Evolutionary conservation across 2,888 invertebrate genomes (phyloP).

Genomic region (Salpingus planirostris): DNA sequence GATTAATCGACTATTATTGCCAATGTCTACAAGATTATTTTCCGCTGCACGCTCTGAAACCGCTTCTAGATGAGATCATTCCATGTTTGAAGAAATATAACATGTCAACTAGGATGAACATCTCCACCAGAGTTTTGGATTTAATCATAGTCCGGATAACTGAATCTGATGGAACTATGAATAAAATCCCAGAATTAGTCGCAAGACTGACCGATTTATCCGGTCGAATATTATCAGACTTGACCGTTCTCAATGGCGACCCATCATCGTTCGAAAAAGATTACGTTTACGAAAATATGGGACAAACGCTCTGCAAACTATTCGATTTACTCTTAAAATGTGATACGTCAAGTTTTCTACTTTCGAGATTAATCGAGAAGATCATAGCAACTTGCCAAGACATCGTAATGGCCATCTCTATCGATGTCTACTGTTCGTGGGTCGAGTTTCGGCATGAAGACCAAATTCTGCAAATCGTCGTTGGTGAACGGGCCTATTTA

Average conservation of each 20-base stretch:
- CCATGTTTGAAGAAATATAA: no score
- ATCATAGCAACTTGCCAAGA: slow-evolving; percentile 22
- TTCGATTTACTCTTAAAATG: slow-evolving; percentile 9
- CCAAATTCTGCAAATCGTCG: slow-evolving; percentile 28
- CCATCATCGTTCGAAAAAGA: background rate
- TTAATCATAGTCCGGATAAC: no score
- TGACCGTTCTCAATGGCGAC: slow-evolving; percentile 17
- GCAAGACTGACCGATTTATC: slow-evolving; percentile 32
- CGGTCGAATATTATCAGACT: slow-evolving; percentile 26
- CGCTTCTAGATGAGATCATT: no score
- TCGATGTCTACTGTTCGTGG: slow-evolving; percentile 25
- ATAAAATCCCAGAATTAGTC: slow-evolving; percentile 20
- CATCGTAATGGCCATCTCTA: slow-evolving; percentile 28
- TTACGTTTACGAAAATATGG: slow-evolving; percentile 1
- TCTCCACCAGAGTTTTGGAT: no score
- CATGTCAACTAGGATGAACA: no score
- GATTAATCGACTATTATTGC: no score
- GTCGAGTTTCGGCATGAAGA: slow-evolving; percentile 23
- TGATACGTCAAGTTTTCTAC: slow-evolving; percentile 15
- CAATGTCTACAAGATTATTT: no score
- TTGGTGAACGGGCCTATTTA: slow-evolving; percentile 30
- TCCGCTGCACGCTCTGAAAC: no score
- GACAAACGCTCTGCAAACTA: background rate
- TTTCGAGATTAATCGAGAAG: slow-evolving; percentile 22
- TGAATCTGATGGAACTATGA: no score